Evolutionary conservation across 2,797 vertebrate genomes (phyloP).

Genomic region (Sebastes minor): DNA sequence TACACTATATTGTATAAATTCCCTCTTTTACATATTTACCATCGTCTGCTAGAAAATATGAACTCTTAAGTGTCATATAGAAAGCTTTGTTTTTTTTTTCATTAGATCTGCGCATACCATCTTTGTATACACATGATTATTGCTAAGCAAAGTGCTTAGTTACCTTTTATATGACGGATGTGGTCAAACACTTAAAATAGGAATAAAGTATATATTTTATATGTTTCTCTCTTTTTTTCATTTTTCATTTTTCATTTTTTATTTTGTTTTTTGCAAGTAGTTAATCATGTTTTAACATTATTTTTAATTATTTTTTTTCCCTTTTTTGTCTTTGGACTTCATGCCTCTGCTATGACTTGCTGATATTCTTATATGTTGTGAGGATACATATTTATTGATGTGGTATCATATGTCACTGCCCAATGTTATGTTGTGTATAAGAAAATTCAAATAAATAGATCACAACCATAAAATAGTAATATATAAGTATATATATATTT

Average conservation of each 20-base stretch:
- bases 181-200: not conserved
- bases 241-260: too few relatives aligned
- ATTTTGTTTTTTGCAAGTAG: too few relatives aligned
- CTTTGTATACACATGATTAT: not conserved
- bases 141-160: not conserved
- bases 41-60: not conserved
- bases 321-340: too few relatives aligned
- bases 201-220: not conserved
- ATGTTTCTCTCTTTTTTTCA: too few relatives aligned
- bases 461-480: not conserved
- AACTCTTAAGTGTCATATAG: not conserved
- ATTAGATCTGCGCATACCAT: not conserved
- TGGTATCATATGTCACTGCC: too few relatives aligned
- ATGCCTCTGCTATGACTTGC: too few relatives aligned
- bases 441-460: too few relatives aligned
- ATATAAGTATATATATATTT: not conserved
- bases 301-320: too few relatives aligned
- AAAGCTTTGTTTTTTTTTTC: not conserved
- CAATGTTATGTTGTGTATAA: too few relatives aligned
- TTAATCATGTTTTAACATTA: too few relatives aligned
- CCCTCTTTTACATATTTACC: not conserved
- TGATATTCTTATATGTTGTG: too few relatives aligned
- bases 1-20: not conserved
- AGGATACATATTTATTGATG: too few relatives aligned
- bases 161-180: not conserved